phyloP scores from a whole-genome alignment of 2,113 vertebrate genomes.

The Tautogolabrus adspersus region DNA sequence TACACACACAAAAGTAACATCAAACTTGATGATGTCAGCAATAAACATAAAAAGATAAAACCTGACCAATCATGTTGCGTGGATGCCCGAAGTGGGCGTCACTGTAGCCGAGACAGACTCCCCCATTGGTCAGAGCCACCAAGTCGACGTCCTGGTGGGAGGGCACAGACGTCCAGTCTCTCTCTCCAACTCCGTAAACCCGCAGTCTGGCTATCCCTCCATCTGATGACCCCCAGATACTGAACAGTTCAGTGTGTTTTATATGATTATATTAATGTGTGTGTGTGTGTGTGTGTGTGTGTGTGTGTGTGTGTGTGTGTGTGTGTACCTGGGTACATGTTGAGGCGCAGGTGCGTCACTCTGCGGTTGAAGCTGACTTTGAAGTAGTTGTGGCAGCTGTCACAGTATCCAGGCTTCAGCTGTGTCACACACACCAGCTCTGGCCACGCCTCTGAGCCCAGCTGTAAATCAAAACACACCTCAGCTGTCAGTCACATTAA shows the following conservation, averaged over 20 bases:
- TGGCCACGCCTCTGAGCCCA: constrained; percentile 84
- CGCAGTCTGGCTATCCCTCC: constrained; percentile 87
- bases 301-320: constrained; percentile 4
- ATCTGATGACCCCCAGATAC: constrained; percentile 74
- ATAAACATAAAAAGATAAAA: neutral
- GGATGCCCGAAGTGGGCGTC: constrained; percentile 89
- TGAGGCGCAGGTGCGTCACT: constrained; percentile 89
- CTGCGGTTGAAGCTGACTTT: constrained; percentile 67
- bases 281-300: no score
- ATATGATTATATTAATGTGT: constrained; percentile 72
- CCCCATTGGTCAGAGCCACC: constrained; percentile 84
- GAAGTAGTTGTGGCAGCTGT: constrained; percentile 86
- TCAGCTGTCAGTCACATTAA: neutral
- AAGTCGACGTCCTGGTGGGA: constrained; percentile 82
- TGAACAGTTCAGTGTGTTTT: constrained; percentile 66
- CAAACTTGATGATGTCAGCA: neutral
- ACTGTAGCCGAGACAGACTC: constrained; percentile 89
- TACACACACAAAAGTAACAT: no score
- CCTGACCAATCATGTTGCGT: constrained; percentile 88
- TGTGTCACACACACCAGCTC: constrained; percentile 80
- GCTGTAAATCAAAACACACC: constrained; percentile 72
- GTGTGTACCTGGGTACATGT: constrained; percentile 87
- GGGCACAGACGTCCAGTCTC: constrained; percentile 80
- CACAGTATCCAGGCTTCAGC: constrained; percentile 80
- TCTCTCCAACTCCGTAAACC: constrained; percentile 85